Conservation (phyloP, 1,140 invertebrate species). For the Oreohelix idahoensis region DNA sequence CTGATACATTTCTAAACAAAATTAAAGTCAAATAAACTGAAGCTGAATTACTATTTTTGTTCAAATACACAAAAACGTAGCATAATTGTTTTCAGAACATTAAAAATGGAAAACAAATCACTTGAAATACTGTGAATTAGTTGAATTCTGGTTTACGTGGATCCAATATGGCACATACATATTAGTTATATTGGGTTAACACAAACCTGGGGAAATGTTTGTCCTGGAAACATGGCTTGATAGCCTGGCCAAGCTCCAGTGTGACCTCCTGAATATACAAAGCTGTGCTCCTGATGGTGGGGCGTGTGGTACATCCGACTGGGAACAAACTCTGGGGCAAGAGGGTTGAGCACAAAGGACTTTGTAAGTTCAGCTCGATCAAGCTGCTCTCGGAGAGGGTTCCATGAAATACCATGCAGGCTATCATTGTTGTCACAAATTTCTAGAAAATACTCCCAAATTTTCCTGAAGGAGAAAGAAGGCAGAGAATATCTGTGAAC, state of each 20-base stretch:
- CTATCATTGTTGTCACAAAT: conserved; percentile 84
- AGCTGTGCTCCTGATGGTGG: conserved; percentile 32
- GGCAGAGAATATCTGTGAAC: no score
- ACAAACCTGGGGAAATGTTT: conserved; percentile 24
- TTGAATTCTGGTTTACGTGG: no score
- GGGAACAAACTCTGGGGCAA: conserved; percentile 87
- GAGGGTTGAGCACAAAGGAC: conserved; percentile 84
- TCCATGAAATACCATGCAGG: conserved; percentile 83
- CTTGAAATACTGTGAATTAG: no score
- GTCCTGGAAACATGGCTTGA: conserved; percentile 21
- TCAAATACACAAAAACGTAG: no score
- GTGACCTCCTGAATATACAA: neutral
- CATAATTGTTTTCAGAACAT: no score
- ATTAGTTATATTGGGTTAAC: conserved; percentile 15
- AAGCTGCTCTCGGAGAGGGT: conserved; percentile 79
- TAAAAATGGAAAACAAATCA: no score
- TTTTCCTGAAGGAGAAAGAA: conserved; percentile 74
- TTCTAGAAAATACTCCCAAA: conserved; percentile 87
- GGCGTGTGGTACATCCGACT: conserved; percentile 59
- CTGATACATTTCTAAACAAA: no score
- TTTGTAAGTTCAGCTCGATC: conserved; percentile 84
- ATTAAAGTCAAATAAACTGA: no score
- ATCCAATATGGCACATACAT: no score
- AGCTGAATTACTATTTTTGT: no score
- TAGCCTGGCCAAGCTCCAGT: conserved; percentile 16